These are phyloP conservation scores for Thera britannica DNA, from an alignment of 2,888 invertebrate species.

Conservation along the genomic window DNA sequence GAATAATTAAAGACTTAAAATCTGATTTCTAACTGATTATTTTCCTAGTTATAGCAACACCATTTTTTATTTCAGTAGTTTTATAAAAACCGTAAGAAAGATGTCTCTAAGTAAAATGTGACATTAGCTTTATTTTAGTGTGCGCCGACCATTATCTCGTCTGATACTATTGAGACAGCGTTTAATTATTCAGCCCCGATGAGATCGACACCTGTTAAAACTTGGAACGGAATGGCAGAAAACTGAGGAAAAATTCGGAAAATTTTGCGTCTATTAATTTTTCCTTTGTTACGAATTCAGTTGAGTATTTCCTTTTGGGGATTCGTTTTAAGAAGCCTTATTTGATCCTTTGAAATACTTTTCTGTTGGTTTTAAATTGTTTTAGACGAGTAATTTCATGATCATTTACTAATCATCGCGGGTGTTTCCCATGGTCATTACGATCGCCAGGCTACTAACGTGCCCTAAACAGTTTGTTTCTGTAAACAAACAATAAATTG, in stretches of 20 bases:
- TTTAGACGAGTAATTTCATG: background rate
- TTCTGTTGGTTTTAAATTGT: background rate
- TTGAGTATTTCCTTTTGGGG: constrained; percentile 19
- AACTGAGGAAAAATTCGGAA: constrained; percentile 32
- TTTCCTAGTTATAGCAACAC: no score
- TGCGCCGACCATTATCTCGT: constrained; percentile 33
- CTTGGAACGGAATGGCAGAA: constrained; percentile 42
- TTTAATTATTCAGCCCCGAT: constrained; percentile 53
- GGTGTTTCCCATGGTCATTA: no score
- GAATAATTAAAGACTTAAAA: no score
- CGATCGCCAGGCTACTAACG: no score
- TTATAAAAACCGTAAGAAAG: no score
- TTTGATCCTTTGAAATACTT: constrained; percentile 7
- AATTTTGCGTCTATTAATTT: constrained; percentile 26
- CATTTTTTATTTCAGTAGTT: no score
- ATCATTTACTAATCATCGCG: background rate
- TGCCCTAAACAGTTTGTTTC: background rate
- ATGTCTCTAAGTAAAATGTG: background rate
- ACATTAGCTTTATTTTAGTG: constrained; percentile 7
- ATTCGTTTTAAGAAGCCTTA: constrained; percentile 16
- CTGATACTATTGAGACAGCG: constrained; percentile 45
- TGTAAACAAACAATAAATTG: background rate
- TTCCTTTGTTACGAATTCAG: constrained; percentile 30
- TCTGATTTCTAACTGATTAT: no score
- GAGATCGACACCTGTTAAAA: constrained; percentile 54